These are phyloP conservation scores for Sinonovacula constricta DNA, from an alignment of 1,140 invertebrate species.

Conservation along the genomic window DNA sequence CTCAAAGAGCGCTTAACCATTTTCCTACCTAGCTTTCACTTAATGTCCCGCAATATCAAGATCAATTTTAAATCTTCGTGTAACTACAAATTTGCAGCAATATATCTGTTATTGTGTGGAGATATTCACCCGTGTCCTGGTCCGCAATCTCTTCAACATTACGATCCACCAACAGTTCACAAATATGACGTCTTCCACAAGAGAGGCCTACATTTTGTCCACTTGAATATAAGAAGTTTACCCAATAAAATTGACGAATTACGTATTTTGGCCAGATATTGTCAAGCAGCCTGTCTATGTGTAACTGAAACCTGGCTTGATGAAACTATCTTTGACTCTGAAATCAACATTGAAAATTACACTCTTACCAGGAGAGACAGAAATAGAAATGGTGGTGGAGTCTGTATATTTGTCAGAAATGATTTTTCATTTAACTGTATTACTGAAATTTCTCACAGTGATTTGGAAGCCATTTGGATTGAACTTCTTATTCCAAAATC, in stretches of 20 bases:
- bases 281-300: constrained; percentile 3
- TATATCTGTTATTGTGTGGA: too few species aligned
- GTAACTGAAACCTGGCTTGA: constrained; percentile 38
- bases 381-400: constrained; percentile 24
- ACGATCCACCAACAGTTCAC: too few species aligned
- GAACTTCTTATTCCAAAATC: constrained; percentile 8
- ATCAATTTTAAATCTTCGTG: too few species aligned
- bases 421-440: constrained; percentile 6
- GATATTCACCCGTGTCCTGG: too few species aligned
- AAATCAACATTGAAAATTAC: constrained; percentile 24
- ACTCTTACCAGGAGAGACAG: constrained; percentile 19
- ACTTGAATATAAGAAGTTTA: not conserved
- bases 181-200: too few species aligned
- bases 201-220: constrained; percentile 15
- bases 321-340: constrained; percentile 8
- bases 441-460: not conserved
- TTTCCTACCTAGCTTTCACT: too few species aligned
- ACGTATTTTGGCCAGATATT: not conserved
- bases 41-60: too few species aligned
- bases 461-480: constrained; percentile 1
- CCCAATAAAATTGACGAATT: not conserved
- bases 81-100: too few species aligned
- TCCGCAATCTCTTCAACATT: too few species aligned
- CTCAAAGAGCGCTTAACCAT: too few species aligned
- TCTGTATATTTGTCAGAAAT: constrained; percentile 11